A percentile compares a stretch with the other conserved stretches of the same genome.
These are phyloP conservation scores for Tupaia chinensis DNA, from an alignment of 2,113 vertebrate genomes.

Conservation along the genomic window DNA sequence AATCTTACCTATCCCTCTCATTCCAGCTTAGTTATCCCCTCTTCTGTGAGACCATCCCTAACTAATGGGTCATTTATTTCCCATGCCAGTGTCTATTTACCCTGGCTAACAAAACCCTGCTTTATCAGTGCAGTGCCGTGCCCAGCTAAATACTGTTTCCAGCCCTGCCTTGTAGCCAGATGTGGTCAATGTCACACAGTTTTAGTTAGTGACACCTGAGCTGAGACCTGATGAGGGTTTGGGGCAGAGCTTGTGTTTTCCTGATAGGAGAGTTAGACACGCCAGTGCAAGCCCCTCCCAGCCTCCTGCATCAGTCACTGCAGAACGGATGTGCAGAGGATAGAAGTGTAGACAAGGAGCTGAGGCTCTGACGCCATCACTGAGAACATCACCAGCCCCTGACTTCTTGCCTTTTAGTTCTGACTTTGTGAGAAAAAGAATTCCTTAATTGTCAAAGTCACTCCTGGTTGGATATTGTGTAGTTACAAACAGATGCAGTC, in stretches of 20 bases:
- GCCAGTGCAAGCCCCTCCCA: accelerated
- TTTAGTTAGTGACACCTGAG: background rate
- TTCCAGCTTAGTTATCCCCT: background rate
- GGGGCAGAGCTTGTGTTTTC: background rate
- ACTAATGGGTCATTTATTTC: background rate
- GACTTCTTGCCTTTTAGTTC: background rate
- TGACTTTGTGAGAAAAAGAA: background rate
- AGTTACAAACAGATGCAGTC: background rate
- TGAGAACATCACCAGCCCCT: background rate
- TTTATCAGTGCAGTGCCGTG: background rate
- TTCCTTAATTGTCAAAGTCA: slow-evolving; percentile 7
- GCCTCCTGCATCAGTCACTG: background rate
- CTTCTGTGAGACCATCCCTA: background rate
- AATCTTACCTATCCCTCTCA: background rate
- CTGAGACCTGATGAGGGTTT: background rate
- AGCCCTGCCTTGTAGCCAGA: background rate
- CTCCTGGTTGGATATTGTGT: background rate
- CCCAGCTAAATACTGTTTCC: background rate
- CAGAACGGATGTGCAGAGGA: background rate
- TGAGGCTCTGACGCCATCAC: background rate
- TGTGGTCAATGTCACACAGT: background rate
- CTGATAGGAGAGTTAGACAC: background rate
- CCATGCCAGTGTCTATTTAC: background rate
- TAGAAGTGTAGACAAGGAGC: background rate
- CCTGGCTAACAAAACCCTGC: background rate